A percentile compares a stretch with the other conserved stretches of the same genome.
Evolutionary conservation across 2,113 vertebrate genomes (phyloP).

Genomic region (Notiomystis cincta): DNA sequence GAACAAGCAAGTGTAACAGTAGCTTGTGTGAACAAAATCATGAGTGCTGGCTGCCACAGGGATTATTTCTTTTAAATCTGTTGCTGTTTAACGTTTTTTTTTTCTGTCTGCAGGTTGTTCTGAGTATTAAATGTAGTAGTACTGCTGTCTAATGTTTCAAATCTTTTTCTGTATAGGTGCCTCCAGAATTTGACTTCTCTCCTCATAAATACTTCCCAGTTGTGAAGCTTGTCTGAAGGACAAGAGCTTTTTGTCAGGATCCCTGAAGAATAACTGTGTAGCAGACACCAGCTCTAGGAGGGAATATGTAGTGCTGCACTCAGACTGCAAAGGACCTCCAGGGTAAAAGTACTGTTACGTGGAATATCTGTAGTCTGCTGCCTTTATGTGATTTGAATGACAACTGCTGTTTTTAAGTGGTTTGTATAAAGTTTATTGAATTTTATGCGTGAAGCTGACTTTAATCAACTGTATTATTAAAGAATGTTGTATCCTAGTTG

Average conservation of each 20-base stretch:
- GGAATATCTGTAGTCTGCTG: constrained; percentile 38
- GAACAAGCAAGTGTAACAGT: not conserved
- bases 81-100: not conserved
- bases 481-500: not conserved
- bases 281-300: not conserved
- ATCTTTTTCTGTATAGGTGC: constrained; percentile 73
- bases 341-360: constrained; percentile 14
- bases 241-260: not conserved
- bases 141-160: not conserved
- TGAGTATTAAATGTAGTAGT: not conserved
- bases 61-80: not conserved
- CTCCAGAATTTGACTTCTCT: constrained; percentile 97
- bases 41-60: not conserved
- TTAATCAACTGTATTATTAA: constrained; percentile 40
- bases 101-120: not conserved
- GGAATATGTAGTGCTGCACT: not conserved
- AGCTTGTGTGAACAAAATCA: not conserved
- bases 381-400: constrained; percentile 31
- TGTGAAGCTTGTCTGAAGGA: constrained; percentile 91
- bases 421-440: constrained; percentile 41
- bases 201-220: constrained; percentile 97
- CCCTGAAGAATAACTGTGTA: not conserved
- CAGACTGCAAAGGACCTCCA: not conserved
- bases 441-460: constrained; percentile 22
- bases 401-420: constrained; percentile 73